phyloP scores from a whole-genome alignment of 2,888 invertebrate genomes.

The Diplazon laetatorius region DNA sequence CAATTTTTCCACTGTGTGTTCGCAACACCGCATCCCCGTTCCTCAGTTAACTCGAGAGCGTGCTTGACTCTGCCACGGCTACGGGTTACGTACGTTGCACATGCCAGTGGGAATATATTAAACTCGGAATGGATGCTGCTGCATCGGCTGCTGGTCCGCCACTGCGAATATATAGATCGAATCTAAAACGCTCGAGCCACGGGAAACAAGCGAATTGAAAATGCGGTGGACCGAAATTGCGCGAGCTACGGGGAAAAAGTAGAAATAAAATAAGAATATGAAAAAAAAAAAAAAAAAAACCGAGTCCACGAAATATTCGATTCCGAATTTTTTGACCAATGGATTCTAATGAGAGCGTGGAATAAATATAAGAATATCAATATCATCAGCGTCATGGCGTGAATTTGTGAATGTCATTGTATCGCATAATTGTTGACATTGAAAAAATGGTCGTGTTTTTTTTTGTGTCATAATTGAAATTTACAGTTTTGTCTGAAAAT shows the following conservation, averaged over 20 bases:
- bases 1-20: constrained; percentile 26
- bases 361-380: not conserved
- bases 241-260: not conserved
- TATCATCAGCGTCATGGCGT: too few species aligned
- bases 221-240: constrained; percentile 5
- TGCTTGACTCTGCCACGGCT: not conserved
- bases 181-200: not conserved
- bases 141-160: not conserved
- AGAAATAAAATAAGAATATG: not conserved
- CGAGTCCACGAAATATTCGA: not conserved
- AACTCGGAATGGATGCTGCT: constrained; percentile 10
- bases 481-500: not conserved
- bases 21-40: not conserved
- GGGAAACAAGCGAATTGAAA: constrained; percentile 11
- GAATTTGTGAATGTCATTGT: too few species aligned
- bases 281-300: not conserved
- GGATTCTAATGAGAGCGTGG: not conserved
- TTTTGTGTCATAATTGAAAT: not conserved
- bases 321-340: not conserved
- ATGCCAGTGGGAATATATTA: constrained; percentile 42
- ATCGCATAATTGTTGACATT: not conserved
- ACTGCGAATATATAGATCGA: constrained; percentile 22
- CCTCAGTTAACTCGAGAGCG: constrained; percentile 11
- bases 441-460: too few species aligned
- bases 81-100: constrained; percentile 33